These are phyloP conservation scores for Labeo rohita DNA, from an alignment of 2,113 vertebrate species.

Conservation along the genomic window DNA sequence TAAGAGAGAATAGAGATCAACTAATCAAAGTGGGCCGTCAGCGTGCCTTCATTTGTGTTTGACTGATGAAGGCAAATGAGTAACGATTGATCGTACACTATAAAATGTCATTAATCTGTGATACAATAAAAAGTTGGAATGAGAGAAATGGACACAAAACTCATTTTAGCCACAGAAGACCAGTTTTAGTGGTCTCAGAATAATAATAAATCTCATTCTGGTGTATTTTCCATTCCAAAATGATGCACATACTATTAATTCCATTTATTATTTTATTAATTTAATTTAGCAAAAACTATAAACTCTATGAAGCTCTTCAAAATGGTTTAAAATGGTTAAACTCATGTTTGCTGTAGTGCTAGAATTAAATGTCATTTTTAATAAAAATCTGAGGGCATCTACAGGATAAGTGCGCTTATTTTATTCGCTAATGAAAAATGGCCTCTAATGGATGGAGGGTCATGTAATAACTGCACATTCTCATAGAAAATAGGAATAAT, in stretches of 20 bases:
- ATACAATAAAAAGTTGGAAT: slow-evolving; percentile 25
- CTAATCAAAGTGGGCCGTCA: slow-evolving; percentile 59
- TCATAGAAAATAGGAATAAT: slow-evolving; percentile 40
- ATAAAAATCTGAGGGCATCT: slow-evolving; percentile 30
- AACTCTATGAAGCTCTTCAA: neutral
- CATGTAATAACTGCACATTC: slow-evolving; percentile 33
- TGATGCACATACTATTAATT: neutral
- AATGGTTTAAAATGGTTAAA: slow-evolving; percentile 14
- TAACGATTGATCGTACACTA: slow-evolving; percentile 43
- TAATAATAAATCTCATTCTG: slow-evolving; percentile 12
- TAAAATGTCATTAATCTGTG: slow-evolving; percentile 53
- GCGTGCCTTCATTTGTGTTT: slow-evolving; percentile 38
- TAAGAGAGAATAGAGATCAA: slow-evolving; percentile 48
- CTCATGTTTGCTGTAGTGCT: slow-evolving; percentile 34
- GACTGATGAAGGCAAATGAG: slow-evolving; percentile 53
- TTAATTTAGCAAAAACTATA: neutral
- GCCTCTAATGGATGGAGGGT: slow-evolving; percentile 48
- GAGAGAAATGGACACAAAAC: neutral
- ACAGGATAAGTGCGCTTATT: slow-evolving; percentile 45
- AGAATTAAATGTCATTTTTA: neutral
- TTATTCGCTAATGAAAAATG: slow-evolving; percentile 30
- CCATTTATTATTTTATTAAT: neutral
- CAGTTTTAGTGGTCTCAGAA: neutral
- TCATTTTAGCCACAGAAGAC: neutral
- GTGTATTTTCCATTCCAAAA: neutral